Base-by-base conservation (phyloP, 2,797 vertebrate genomes). In the Coranthus polyacanthus region DNA sequence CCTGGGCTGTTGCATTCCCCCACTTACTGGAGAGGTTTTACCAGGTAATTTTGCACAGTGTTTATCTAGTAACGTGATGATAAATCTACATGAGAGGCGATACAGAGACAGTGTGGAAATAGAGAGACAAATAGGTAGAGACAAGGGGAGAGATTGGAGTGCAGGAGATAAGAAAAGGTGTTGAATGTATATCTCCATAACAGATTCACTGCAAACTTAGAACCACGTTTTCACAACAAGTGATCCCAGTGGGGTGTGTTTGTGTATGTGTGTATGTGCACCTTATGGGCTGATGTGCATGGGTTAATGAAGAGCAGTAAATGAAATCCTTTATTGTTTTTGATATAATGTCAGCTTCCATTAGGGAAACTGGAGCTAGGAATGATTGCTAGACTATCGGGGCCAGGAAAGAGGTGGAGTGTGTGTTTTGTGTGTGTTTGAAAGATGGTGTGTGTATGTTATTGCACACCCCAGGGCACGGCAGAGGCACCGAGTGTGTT, bases 341-440 rank as follows among this genome's bases (percentile, higher is more conserved):
- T 97, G 96, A 97, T 96, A 94, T 96, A 95, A 96, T 94, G 97
- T 96, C 96, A 96, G 94, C 94, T 96, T 96, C 95, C 94, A 97
- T 97, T 97, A 96, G 65, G 83, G 81, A 84, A 88, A 81, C 71
- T 43, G 68, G 85, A 90, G 72, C 91, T 71, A 51, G 72, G 75
- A 88, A 85, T 87, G 86, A 92, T 89, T 88, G 85, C 85, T 61
- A 71, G 83, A 86, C 77, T 81, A 82, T 82, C 36, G 37, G 52
- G 79, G 85, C 84, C 84, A 74, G 71, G 68, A 79, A 72, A 80
- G 79, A 73, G 44, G 65, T 71, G 65, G 42, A 0, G 44, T 20
- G 49, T 44, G 37, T 49, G 55, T 32, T 12, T 36, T 39, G 45
- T 56, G 34, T 24, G 20, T 45, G 49, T 45, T 47, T 51, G 50